phyloP scores from a whole-genome alignment of 2,113 vertebrate genomes.

The Uria aalge region DNA sequence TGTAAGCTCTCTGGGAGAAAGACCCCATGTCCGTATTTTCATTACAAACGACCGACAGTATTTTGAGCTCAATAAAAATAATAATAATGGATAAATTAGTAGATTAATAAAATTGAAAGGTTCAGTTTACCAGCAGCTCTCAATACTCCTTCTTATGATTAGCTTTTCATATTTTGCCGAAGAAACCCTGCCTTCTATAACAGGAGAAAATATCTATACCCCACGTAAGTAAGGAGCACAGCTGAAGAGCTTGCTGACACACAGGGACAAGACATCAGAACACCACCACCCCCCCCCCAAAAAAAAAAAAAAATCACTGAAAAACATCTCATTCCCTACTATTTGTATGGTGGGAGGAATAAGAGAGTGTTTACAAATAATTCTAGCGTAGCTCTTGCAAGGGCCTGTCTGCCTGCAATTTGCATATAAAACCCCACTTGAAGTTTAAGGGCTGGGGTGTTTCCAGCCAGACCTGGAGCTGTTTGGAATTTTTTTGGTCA shows the following conservation, averaged over 20 bases:
- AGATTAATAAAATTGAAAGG: neutral
- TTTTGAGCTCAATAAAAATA: neutral
- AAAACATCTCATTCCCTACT: neutral
- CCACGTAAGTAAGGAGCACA: neutral
- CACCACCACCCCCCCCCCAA: too few species aligned
- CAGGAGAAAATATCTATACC: neutral
- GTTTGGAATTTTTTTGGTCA: neutral
- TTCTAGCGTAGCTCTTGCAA: neutral
- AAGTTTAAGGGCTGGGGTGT: neutral
- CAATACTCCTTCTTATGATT: neutral
- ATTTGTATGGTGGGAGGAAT: neutral
- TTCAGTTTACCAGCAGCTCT: neutral
- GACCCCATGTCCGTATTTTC: neutral
- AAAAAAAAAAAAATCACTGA: neutral
- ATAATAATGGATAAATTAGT: neutral
- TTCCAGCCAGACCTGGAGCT: neutral
- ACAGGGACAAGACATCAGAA: neutral
- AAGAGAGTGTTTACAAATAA: neutral
- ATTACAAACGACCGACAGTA: neutral
- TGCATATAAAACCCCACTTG: neutral
- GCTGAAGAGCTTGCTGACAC: neutral
- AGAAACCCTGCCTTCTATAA: neutral
- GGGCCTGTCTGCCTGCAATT: neutral
- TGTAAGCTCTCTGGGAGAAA: neutral
- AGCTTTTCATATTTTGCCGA: neutral